Evolutionary conservation across 2,888 invertebrate species (phyloP), one percentile per base, ranked within the genome.

Genomic region (Galerucella pusilla): DNA sequence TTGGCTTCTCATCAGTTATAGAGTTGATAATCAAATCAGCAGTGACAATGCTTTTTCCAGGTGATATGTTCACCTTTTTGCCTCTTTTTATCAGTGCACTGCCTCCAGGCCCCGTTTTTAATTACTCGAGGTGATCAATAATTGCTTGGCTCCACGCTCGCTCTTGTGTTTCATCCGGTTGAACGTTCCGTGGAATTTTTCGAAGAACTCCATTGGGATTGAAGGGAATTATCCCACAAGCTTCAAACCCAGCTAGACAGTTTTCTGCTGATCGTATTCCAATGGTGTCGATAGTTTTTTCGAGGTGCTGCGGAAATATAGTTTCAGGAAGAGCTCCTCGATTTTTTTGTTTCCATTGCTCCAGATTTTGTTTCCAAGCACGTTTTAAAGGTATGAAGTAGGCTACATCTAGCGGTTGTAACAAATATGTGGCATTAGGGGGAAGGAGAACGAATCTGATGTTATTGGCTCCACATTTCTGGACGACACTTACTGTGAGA

Each of bases 1-100:
- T 52, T 52, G 52, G 54, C 54, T 54, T 16, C 54, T 54, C 54
- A 54, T 54, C 54, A 54, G 54, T 54, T 16, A 54, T 54, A 54
- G 54, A 54, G 49, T 49, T 49, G 49, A 49, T 49, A 49, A 14
- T 49, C 49, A 49, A 49, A 49, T 49, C 49, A 49, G 46, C 46
- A 46, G 46, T 46, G 46, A 12, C 2, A 49, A 49, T 49, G 49
- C 49, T 49, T 14, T 49, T 49, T 49, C 14, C 49, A 49, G 49
- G 49, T 14, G 49, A 14, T 49, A 49, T 49, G 49, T 49, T 49
- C 14, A 49, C 49, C 49, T 49, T 49, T 49, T 49, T 49, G 12
- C 49, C 49, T 11, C 49, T 49, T 49, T 14, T 46, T 46, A 46
- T 3, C 46, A 9, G 46, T 46, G 46, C 12, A 12, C 5, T 46